Evolutionary conservation across 2,888 invertebrate species (phyloP).

Genomic region (Monoplex corrugatus): DNA sequence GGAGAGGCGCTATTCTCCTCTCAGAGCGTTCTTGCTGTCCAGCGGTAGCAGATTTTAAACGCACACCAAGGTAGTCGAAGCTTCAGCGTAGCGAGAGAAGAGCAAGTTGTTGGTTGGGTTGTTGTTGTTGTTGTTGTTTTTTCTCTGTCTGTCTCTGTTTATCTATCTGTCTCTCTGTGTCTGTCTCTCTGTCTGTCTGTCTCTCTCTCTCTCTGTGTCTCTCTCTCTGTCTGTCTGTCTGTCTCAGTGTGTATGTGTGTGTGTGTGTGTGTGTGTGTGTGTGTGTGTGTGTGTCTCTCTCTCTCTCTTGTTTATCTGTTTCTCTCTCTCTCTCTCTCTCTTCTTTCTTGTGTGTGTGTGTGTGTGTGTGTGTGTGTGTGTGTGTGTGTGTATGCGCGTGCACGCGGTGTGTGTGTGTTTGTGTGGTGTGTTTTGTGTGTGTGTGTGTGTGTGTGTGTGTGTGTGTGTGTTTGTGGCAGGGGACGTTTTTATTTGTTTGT

Average conservation of each 20-base stretch:
- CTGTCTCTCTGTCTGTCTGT: background rate
- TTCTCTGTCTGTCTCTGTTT: too few relatives aligned
- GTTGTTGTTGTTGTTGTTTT: too few relatives aligned
- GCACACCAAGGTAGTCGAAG: too few relatives aligned
- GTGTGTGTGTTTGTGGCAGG: constrained; percentile 24
- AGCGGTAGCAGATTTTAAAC: too few relatives aligned
- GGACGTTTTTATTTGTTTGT: background rate
- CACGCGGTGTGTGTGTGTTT: constrained; percentile 24
- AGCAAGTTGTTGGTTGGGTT: too few relatives aligned
- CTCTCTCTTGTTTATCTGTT: background rate
- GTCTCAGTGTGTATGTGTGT: background rate
- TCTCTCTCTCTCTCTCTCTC: background rate
- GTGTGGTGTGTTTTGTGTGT: background rate
- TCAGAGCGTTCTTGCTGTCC: too few relatives aligned
- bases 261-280: background rate
- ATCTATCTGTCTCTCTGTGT: too few relatives aligned
- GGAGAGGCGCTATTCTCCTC: too few relatives aligned
- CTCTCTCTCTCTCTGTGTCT: background rate
- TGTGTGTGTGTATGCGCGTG: too few relatives aligned
- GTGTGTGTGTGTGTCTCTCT: background rate
- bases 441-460: constrained; percentile 36
- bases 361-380: too few relatives aligned
- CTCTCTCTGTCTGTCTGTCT: background rate
- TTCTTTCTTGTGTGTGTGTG: too few relatives aligned
- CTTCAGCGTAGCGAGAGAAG: too few relatives aligned